Conservation (phyloP, 2,113 vertebrate genomes). For the Kryptolebias marmoratus region DNA sequence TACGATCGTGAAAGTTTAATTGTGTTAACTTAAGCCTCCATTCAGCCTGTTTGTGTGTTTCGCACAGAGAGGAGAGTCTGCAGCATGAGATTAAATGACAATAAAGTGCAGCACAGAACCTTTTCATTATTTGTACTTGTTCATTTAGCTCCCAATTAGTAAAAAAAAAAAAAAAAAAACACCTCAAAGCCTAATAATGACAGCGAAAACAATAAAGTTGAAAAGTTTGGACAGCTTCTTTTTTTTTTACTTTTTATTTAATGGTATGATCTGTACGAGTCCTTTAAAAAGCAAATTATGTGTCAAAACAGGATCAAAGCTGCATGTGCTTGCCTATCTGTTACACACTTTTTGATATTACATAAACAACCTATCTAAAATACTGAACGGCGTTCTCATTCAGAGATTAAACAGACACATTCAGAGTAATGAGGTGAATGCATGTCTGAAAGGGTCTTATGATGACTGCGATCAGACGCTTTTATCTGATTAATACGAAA, state of each 20-base stretch:
- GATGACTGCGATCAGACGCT: not conserved
- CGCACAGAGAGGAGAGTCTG: too few relatives aligned
- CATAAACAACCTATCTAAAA: not conserved
- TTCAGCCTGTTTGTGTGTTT: too few relatives aligned
- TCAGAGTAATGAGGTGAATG: not conserved
- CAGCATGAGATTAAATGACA: too few relatives aligned
- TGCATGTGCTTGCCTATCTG: not conserved
- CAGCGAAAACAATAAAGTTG: not conserved
- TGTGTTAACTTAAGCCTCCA: too few relatives aligned
- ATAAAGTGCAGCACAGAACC: too few relatives aligned
- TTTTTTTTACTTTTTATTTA: not conserved
- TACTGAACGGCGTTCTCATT: not conserved
- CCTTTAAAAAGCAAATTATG: not conserved
- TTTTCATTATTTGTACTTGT: too few relatives aligned
- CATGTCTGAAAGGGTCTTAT: not conserved
- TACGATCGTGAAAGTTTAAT: not conserved
- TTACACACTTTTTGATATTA: not conserved
- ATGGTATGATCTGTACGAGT: not conserved
- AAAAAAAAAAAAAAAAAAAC: too few relatives aligned
- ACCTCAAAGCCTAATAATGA: too few relatives aligned
- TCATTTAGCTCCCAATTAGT: too few relatives aligned
- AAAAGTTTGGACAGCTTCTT: not conserved
- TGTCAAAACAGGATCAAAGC: not conserved
- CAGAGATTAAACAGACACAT: not conserved
- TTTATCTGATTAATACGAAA: not conserved